Percentiles rank a stretch among this genome's conserved stretches.
Conservation (phyloP, 1,140 invertebrate genomes). For the Papilio polytes region DNA sequence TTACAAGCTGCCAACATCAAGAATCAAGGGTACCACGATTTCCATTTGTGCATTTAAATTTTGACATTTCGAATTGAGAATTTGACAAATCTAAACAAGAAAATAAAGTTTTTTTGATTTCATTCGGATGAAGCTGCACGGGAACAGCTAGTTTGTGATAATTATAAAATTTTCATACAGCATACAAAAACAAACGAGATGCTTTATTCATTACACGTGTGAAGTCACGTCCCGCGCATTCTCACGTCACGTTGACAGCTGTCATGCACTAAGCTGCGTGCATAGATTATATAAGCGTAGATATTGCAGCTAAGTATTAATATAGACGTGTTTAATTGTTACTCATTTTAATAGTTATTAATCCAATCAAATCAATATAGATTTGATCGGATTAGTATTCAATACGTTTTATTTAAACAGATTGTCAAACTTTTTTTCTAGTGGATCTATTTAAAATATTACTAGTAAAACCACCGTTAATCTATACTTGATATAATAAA, state of each 20-base stretch:
- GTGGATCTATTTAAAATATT: too few species aligned
- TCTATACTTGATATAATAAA: too few species aligned
- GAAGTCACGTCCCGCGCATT: constrained; percentile 34
- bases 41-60: too few species aligned
- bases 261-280: constrained; percentile 18
- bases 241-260: constrained; percentile 35
- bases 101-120: too few species aligned
- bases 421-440: background rate
- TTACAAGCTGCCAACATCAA: too few species aligned
- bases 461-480: too few species aligned
- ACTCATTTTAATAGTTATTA: background rate
- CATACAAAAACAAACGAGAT: constrained; percentile 5
- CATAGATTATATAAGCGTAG: constrained; percentile 20
- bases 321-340: background rate
- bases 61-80: too few species aligned
- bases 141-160: background rate
- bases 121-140: too few species aligned
- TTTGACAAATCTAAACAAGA: too few species aligned
- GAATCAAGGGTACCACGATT: too few species aligned
- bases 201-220: constrained; percentile 30
- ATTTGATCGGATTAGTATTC: background rate
- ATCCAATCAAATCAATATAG: constrained; percentile 1
- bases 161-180: background rate
- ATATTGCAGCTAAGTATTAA: background rate
- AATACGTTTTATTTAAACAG: background rate